phyloP scores from a whole-genome alignment of 2,113 vertebrate species.

The Ceuthmochares aereus region DNA sequence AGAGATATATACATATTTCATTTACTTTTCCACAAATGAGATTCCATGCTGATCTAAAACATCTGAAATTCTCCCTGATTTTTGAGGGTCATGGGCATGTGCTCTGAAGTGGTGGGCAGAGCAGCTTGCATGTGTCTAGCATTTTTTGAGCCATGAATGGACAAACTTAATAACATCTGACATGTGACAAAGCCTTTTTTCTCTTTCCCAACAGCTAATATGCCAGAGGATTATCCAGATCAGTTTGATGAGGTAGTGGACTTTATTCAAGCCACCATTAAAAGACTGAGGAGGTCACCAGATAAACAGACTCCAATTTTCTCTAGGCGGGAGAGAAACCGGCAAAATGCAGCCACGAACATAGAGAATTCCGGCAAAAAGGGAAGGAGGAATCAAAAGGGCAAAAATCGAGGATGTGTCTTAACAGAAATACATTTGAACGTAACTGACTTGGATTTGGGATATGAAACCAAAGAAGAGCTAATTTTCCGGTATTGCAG shows the following conservation, averaged over 20 bases:
- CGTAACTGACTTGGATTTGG: constrained; percentile 94
- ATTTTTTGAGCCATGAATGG: background rate
- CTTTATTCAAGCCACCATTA: constrained; percentile 95
- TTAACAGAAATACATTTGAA: constrained; percentile 95
- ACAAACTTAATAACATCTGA: background rate
- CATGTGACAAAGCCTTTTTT: constrained; percentile 36
- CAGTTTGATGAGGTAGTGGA: constrained; percentile 95
- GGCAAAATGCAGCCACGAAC: constrained; percentile 79
- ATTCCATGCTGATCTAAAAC: background rate
- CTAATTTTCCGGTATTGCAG: constrained; percentile 97
- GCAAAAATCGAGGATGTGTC: constrained; percentile 88
- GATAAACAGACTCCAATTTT: constrained; percentile 75
- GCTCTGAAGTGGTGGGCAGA: background rate
- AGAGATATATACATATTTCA: background rate
- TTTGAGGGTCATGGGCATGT: background rate
- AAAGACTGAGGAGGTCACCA: constrained; percentile 88
- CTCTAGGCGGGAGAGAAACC: constrained; percentile 81
- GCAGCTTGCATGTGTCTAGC: background rate
- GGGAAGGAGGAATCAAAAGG: constrained; percentile 75
- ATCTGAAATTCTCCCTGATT: background rate
- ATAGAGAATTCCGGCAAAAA: constrained; percentile 72
- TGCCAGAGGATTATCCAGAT: constrained; percentile 86
- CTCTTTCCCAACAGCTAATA: constrained; percentile 83
- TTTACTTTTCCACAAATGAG: background rate
- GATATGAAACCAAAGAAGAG: constrained; percentile 97